These are phyloP conservation scores for Trichogramma pretiosum DNA, from an alignment of 1,140 invertebrate genomes.

Conservation along the genomic window DNA sequence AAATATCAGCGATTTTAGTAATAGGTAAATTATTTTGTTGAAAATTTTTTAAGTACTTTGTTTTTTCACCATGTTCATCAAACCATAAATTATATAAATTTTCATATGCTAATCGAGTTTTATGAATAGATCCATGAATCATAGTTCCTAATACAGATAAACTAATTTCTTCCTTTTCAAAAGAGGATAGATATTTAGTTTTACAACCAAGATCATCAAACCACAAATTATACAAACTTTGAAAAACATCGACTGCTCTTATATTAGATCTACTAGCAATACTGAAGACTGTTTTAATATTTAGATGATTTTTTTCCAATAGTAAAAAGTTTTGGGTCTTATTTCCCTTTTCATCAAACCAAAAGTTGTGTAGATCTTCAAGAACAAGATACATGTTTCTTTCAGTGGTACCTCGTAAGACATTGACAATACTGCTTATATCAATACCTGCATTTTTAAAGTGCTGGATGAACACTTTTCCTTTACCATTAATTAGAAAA, in stretches of 20 bases:
- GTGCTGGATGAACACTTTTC: background rate
- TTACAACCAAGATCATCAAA: slow-evolving; percentile 21
- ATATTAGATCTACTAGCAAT: slow-evolving; percentile 16
- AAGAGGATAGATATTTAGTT: slow-evolving; percentile 22
- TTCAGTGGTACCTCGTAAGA: slow-evolving; percentile 2
- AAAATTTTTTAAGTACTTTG: background rate
- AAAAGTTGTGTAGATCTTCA: slow-evolving; percentile 17
- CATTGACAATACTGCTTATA: slow-evolving; percentile 4
- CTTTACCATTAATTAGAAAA: background rate
- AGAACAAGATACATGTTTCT: background rate
- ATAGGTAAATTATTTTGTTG: slow-evolving; percentile 1
- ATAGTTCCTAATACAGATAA: slow-evolving; percentile 21
- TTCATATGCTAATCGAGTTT: slow-evolving; percentile 2
- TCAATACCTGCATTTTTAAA: slow-evolving; percentile 5
- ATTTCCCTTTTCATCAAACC: slow-evolving; percentile 22
- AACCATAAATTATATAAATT: slow-evolving; percentile 13
- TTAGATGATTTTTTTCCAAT: slow-evolving; percentile 20
- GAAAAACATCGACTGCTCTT: slow-evolving; percentile 15
- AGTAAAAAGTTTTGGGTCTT: slow-evolving; percentile 22
- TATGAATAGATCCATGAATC: slow-evolving; percentile 8
- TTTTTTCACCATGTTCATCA: slow-evolving; percentile 1
- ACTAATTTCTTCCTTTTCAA: slow-evolving; percentile 20
- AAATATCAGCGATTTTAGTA: background rate
- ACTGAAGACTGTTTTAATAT: slow-evolving; percentile 16
- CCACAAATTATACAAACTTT: slow-evolving; percentile 22